A percentile compares a stretch with the other conserved stretches of the same genome.
These are phyloP conservation scores for Sarcophaga caerulescens DNA, from an alignment of 2,888 invertebrate species.

Conservation along the genomic window DNA sequence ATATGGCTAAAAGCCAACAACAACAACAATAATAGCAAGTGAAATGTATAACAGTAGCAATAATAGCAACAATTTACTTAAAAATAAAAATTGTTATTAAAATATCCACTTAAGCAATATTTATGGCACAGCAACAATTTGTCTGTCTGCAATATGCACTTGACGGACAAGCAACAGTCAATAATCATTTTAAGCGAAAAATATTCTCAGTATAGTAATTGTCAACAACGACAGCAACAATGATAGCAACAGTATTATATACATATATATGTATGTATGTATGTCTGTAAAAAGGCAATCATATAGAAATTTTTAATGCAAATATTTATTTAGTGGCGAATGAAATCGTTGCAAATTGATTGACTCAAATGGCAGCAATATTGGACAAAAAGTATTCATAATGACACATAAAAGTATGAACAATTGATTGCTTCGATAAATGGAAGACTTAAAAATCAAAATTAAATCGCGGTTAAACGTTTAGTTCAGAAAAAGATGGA, in stretches of 20 bases:
- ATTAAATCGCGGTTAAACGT: constrained; percentile 45
- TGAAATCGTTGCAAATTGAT: constrained; percentile 60
- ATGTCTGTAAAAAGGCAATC: neutral
- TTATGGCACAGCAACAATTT: constrained; percentile 37
- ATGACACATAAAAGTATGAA: neutral
- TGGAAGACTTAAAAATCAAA: neutral
- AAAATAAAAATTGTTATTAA: constrained; percentile 36
- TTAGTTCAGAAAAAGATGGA: neutral
- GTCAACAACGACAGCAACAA: too few species aligned
- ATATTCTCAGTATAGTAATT: too few species aligned
- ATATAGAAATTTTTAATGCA: constrained; percentile 33
- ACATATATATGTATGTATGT: neutral
- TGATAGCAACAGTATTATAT: too few species aligned
- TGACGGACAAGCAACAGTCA: neutral
- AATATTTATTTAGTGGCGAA: constrained; percentile 59
- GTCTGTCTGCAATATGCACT: neutral
- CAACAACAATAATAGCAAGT: neutral
- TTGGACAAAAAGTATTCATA: constrained; percentile 4
- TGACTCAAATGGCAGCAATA: constrained; percentile 43
- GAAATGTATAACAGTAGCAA: neutral
- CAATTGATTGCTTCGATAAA: neutral
- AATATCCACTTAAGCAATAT: constrained; percentile 52
- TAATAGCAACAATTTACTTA: constrained; percentile 29
- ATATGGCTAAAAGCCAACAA: constrained; percentile 3
- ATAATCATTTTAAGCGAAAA: too few species aligned